These are phyloP conservation scores for Drosophila setosimentum DNA, from an alignment of 2,888 invertebrate species.

Conservation along the genomic window DNA sequence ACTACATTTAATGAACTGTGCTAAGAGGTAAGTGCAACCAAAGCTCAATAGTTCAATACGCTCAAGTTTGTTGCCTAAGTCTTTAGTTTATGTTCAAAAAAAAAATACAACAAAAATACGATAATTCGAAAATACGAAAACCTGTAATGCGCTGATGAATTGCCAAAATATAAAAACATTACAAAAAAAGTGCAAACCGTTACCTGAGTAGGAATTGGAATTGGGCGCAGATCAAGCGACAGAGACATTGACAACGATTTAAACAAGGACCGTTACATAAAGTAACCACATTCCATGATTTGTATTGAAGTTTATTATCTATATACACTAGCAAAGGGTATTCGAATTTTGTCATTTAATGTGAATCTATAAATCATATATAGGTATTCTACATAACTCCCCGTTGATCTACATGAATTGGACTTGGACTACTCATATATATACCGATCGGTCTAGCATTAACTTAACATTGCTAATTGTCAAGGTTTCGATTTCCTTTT, in stretches of 20 bases:
- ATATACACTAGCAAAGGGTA: neutral
- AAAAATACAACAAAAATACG: neutral
- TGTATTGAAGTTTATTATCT: conserved; percentile 11
- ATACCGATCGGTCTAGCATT: neutral
- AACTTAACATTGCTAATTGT: neutral
- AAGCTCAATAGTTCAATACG: neutral
- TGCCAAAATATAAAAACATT: conserved; percentile 11
- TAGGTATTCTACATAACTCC: neutral
- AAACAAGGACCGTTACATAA: conserved; percentile 75
- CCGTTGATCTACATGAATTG: neutral
- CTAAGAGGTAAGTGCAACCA: conserved; percentile 64
- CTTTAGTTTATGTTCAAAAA: conserved; percentile 46
- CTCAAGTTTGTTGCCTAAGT: conserved; percentile 55
- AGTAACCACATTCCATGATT: conserved; percentile 36
- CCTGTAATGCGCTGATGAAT: conserved; percentile 14
- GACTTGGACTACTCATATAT: rapidly evolving
- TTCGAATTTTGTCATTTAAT: neutral
- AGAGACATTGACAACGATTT: conserved; percentile 56
- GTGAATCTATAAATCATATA: neutral
- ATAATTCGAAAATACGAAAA: conserved; percentile 27
- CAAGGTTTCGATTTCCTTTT: neutral
- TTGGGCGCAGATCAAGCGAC: conserved; percentile 20
- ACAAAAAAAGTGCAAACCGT: conserved; percentile 41
- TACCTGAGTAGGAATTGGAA: conserved; percentile 23
- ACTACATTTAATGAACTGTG: conserved; percentile 33